Percentiles rank a stretch among this genome's conserved stretches.
Evolutionary conservation across 2,113 vertebrate species (phyloP).

Genomic region (Calidris pygmaea): DNA sequence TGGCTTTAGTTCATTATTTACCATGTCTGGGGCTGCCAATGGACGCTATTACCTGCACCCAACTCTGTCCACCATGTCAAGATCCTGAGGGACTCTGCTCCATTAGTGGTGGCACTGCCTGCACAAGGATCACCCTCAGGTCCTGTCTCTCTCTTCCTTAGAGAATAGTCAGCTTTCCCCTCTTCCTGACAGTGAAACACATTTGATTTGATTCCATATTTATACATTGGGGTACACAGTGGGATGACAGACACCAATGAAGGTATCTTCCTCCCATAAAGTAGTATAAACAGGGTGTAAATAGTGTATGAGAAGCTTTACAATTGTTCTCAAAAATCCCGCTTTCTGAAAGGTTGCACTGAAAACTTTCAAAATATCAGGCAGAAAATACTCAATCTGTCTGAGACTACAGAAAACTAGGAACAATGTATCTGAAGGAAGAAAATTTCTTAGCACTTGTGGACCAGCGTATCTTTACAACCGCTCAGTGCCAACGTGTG

Average conservation of each 20-base stretch:
- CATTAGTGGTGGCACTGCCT: not conserved
- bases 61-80: not conserved
- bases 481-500: not conserved
- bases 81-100: not conserved
- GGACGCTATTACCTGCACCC: not conserved
- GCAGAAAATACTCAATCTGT: not conserved
- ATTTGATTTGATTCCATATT: not conserved
- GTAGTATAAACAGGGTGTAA: not conserved
- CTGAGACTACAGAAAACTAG: not conserved
- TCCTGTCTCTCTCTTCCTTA: not conserved
- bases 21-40: not conserved
- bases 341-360: not conserved
- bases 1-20: not conserved
- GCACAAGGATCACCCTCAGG: not conserved
- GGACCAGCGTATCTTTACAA: not conserved
- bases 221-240: not conserved
- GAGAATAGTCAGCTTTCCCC: not conserved
- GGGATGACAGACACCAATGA: not conserved
- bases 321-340: not conserved
- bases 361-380: not conserved
- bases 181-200: rapidly evolving
- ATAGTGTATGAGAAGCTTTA: not conserved
- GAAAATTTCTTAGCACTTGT: not conserved
- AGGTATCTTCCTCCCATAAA: not conserved
- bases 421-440: not conserved